These are phyloP conservation scores for Chesias legatella DNA, from an alignment of 2,888 invertebrate genomes.

Conservation along the genomic window DNA sequence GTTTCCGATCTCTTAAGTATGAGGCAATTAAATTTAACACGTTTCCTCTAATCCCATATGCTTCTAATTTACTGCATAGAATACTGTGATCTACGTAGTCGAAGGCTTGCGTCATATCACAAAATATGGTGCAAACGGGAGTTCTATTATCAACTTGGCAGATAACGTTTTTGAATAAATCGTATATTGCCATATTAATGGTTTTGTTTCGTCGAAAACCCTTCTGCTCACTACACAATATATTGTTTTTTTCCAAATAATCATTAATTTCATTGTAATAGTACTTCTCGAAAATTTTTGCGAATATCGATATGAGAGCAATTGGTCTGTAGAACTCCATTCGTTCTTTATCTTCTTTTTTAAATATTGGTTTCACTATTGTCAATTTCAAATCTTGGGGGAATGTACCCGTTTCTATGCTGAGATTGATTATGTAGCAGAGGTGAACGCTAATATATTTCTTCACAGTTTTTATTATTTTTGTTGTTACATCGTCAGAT, in stretches of 20 bases:
- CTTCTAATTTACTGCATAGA: slow-evolving; percentile 1
- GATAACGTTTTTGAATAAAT: background rate
- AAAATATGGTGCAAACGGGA: slow-evolving; percentile 3
- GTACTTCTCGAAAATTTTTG: slow-evolving; percentile 2
- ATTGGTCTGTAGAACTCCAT: too few species aligned
- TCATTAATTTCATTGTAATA: slow-evolving; percentile 1
- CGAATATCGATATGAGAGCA: background rate
- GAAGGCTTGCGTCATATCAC: slow-evolving; percentile 8
- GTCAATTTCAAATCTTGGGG: background rate
- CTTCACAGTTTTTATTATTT: slow-evolving; percentile 6
- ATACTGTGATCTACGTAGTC: slow-evolving; percentile 6
- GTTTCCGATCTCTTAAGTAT: slow-evolving; percentile 3
- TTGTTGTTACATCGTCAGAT: slow-evolving; percentile 12
- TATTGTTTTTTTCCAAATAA: slow-evolving; percentile 3
- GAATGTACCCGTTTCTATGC: too few species aligned
- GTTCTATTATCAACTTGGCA: slow-evolving; percentile 1
- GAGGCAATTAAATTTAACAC: slow-evolving; percentile 1
- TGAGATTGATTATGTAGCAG: background rate
- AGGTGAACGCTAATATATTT: background rate
- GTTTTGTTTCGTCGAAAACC: slow-evolving; percentile 2
- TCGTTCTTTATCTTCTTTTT: too few species aligned
- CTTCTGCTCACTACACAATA: too few species aligned
- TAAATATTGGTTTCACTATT: slow-evolving; percentile 7
- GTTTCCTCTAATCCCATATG: slow-evolving; percentile 7
- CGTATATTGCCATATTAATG: slow-evolving; percentile 6